These are phyloP conservation scores for Zaprionus ghesquierei DNA, from an alignment of 1,140 invertebrate species.

Conservation along the genomic window DNA sequence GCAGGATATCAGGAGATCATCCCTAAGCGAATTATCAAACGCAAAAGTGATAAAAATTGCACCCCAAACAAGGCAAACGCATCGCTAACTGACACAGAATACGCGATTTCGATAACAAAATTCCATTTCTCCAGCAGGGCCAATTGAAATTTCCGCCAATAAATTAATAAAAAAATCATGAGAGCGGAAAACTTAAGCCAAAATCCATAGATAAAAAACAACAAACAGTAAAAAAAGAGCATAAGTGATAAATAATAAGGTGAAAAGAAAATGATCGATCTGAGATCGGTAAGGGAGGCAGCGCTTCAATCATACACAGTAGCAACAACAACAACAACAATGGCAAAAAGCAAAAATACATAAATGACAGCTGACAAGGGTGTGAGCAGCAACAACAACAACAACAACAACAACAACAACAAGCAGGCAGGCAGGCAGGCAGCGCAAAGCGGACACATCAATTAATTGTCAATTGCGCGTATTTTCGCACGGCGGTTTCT, in stretches of 20 bases:
- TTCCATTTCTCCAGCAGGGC: conserved; percentile 39
- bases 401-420: conserved; percentile 22
- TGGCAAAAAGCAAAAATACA: conserved; percentile 19
- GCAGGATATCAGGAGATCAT: not conserved
- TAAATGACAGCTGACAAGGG: conserved; percentile 79
- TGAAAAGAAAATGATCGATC: conserved; percentile 55
- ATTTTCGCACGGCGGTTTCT: conserved; percentile 78
- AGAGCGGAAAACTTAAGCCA: conserved; percentile 65
- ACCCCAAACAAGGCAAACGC: conserved; percentile 11
- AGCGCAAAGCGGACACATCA: conserved; percentile 72
- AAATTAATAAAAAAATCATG: conserved; percentile 78
- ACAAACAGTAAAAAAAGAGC: conserved; percentile 54
- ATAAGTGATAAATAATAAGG: conserved; percentile 76
- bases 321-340: conserved; percentile 25
- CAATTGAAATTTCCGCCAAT: conserved; percentile 53
- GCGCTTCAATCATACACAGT: conserved; percentile 66
- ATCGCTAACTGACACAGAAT: conserved; percentile 12
- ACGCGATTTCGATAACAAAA: conserved; percentile 21
- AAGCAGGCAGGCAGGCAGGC: conserved; percentile 21
- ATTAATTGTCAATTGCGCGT: conserved; percentile 81
- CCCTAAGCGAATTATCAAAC: not conserved
- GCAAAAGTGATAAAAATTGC: not conserved
- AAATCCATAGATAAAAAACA: conserved; percentile 34
- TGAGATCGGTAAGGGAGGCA: conserved; percentile 24
- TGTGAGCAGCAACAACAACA: conserved; percentile 59